Conservation (phyloP, 2,888 invertebrate species). For the Pseudococcus jackbeardsleyi region DNA sequence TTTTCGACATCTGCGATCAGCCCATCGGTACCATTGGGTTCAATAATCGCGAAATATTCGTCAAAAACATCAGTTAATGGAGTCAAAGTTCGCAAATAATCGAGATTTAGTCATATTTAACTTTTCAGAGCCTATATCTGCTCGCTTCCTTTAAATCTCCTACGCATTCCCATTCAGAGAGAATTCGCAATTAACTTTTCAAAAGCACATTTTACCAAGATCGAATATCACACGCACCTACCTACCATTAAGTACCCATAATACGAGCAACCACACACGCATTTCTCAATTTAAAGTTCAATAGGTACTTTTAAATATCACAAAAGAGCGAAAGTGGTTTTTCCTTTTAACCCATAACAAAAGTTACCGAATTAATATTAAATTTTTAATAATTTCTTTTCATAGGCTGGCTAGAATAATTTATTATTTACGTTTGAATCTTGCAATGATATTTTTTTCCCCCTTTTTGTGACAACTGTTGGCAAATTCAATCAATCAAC, state of each 20-base stretch:
- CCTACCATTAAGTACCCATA: neutral
- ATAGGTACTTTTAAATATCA: neutral
- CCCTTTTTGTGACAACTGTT: neutral
- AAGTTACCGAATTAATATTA: neutral
- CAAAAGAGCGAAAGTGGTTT: neutral
- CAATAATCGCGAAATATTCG: neutral
- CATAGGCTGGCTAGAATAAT: neutral
- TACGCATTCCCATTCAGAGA: neutral
- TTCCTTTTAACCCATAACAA: neutral
- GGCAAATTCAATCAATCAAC: slow-evolving; percentile 15
- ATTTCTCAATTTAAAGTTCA: neutral
- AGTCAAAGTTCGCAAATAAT: neutral
- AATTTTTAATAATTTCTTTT: neutral
- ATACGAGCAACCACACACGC: neutral
- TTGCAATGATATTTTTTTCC: neutral
- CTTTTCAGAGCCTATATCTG: neutral
- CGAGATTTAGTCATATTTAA: neutral
- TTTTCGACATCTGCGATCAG: no score
- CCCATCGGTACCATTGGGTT: neutral
- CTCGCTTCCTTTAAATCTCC: neutral
- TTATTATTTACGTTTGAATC: neutral
- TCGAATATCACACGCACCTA: neutral
- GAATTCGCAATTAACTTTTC: neutral
- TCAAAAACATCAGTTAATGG: neutral
- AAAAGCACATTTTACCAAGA: neutral